These are phyloP conservation scores for Dicrostonyx torquatus DNA, from an alignment of 2,797 vertebrate species.

Conservation along the genomic window DNA sequence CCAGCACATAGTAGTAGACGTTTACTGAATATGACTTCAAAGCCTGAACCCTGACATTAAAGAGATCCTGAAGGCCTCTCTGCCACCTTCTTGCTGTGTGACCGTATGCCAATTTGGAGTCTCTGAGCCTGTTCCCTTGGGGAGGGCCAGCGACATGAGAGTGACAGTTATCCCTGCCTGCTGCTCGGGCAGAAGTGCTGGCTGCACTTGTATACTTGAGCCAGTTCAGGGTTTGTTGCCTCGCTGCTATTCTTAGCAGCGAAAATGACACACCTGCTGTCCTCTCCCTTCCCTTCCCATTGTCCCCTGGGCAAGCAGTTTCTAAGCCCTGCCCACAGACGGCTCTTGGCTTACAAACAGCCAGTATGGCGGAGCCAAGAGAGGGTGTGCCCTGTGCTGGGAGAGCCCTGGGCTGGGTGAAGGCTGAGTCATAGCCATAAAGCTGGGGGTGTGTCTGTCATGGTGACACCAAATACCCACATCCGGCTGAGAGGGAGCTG, in stretches of 20 bases:
- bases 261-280: neutral
- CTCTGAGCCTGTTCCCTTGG: neutral
- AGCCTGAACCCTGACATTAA: neutral
- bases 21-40: neutral
- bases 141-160: neutral
- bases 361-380: neutral
- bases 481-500: neutral
- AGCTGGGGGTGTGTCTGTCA: neutral
- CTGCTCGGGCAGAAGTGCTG: neutral
- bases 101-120: rapidly evolving
- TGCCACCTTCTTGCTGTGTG: neutral
- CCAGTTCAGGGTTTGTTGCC: neutral
- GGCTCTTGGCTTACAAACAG: neutral
- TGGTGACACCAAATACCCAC: neutral
- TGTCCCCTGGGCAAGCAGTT: neutral
- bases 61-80: neutral
- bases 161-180: neutral
- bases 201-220: neutral
- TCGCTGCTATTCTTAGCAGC: neutral
- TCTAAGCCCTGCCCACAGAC: neutral
- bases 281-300: neutral
- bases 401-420: neutral
- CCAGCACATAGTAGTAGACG: neutral
- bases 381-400: neutral
- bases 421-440: conserved; percentile 60